phyloP scores from a whole-genome alignment of 2,888 invertebrate genomes.

The Abrostola tripartita region DNA sequence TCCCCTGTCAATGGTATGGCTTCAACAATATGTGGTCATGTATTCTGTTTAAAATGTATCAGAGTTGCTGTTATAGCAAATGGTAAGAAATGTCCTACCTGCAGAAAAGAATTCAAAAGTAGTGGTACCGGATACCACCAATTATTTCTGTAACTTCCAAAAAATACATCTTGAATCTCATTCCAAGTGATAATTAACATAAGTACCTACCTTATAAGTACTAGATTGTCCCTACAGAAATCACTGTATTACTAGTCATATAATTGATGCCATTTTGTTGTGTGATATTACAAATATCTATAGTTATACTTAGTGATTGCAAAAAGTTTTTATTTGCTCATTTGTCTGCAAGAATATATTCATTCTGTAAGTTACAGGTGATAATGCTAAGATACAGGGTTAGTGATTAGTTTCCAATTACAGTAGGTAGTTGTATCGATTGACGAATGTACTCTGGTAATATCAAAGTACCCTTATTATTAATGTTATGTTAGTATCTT shows the following conservation, averaged over 20 bases:
- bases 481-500: too few species aligned
- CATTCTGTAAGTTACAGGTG: too few species aligned
- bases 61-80: constrained; percentile 57
- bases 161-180: neutral
- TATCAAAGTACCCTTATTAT: too few species aligned
- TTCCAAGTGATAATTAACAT: neutral
- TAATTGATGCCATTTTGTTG: neutral
- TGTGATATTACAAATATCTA: neutral
- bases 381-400: too few species aligned
- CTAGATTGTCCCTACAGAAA: neutral
- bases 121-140: constrained; percentile 64
- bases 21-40: constrained; percentile 74
- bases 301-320: neutral
- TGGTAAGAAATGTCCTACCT: constrained; percentile 71
- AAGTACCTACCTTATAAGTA: too few species aligned
- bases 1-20: constrained; percentile 56
- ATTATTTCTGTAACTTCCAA: constrained; percentile 62
- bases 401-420: too few species aligned
- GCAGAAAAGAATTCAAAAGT: constrained; percentile 65
- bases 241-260: constrained; percentile 1
- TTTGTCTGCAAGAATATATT: too few species aligned
- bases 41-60: constrained; percentile 73
- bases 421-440: too few species aligned
- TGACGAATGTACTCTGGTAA: too few species aligned
- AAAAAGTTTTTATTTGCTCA: neutral